These are phyloP conservation scores for Anniella stebbinsi DNA, from an alignment of 2,797 vertebrate genomes.

Conservation along the genomic window DNA sequence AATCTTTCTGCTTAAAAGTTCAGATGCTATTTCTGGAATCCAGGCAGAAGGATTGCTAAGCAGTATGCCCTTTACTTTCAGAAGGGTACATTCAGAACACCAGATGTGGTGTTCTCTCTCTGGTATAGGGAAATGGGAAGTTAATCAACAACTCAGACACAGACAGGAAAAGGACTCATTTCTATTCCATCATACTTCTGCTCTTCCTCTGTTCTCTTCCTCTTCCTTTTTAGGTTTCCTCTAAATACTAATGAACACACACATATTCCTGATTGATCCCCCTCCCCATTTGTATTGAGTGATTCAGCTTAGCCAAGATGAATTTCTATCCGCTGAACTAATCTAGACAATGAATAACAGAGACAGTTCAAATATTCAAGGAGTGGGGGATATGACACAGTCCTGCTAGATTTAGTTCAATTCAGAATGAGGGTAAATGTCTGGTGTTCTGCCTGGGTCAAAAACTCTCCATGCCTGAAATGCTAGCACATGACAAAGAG, in stretches of 20 bases:
- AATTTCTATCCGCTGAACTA: background rate
- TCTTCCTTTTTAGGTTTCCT: background rate
- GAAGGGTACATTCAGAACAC: conserved; percentile 31
- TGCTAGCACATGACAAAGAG: background rate
- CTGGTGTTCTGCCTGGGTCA: background rate
- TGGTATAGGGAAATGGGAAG: conserved; percentile 25
- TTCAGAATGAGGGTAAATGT: background rate
- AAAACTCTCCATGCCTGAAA: background rate
- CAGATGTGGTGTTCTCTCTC: conserved; percentile 39
- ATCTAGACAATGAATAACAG: conserved; percentile 4
- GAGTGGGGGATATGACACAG: background rate
- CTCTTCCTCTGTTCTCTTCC: background rate
- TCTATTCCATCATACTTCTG: conserved; percentile 4
- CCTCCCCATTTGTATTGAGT: background rate
- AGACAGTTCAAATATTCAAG: background rate
- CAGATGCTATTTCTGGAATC: conserved; percentile 33
- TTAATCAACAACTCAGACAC: conserved; percentile 25
- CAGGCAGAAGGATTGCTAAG: conserved; percentile 18
- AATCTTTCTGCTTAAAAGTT: conserved; percentile 21
- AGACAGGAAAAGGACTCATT: conserved; percentile 3
- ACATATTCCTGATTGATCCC: background rate
- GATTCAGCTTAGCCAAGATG: conserved; percentile 5
- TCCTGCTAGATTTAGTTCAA: background rate
- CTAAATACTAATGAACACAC: background rate
- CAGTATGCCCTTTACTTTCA: conserved; percentile 25